Base-by-base conservation (phyloP, 1,140 invertebrate species). In the Wiebesia pumilae region DNA sequence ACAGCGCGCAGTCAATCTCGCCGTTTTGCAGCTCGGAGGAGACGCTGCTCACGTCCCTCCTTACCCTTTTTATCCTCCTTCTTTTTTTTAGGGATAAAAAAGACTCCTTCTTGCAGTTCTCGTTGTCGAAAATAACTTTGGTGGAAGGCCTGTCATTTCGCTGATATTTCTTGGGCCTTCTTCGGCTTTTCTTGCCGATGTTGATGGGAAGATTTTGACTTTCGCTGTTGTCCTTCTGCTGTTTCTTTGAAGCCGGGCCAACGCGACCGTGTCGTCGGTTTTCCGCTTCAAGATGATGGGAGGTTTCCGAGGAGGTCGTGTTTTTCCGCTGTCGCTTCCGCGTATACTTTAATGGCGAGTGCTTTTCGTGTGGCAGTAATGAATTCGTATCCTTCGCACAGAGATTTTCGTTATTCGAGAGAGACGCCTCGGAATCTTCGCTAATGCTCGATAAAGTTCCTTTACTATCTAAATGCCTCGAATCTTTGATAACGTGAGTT, bases 1-100 rank as follows among this genome's bases (percentile, higher is more conserved):
- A 90, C n/a, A 92, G 69, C 24, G 88, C 58, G 30, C 89, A 88
- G 0, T 91, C 91, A 2, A 90, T 43, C 12, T 92, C 88, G 33
- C 81, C 47, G 65, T 90, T 89, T 71, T 75, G 85, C 27, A 88
- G 21, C 21, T 88, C 90, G 38, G 90, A 90, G 0, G 88, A 85
- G 0, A 87, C 40, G 78, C 89, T 83, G 78, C 89, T 83, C 81
- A 88, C 80, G 87, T 90, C 86, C 77, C 89, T 12, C 69, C 88
- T 79, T n/a, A 58, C 12, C 58, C 33, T 87, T 77, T 67, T 83
- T 35, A 35, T 14, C 47, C 54, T 88, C 87, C n/a, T 81, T 51
- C 62, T 83, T 27, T 83, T 77, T 4, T 51, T 88, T 87, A 62
- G 21, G 65, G 38, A 77, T 86, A 85, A 84, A 81, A 84, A 75